Base-by-base conservation (phyloP, 2,797 vertebrate genomes). In the Cyclura pinguis region DNA sequence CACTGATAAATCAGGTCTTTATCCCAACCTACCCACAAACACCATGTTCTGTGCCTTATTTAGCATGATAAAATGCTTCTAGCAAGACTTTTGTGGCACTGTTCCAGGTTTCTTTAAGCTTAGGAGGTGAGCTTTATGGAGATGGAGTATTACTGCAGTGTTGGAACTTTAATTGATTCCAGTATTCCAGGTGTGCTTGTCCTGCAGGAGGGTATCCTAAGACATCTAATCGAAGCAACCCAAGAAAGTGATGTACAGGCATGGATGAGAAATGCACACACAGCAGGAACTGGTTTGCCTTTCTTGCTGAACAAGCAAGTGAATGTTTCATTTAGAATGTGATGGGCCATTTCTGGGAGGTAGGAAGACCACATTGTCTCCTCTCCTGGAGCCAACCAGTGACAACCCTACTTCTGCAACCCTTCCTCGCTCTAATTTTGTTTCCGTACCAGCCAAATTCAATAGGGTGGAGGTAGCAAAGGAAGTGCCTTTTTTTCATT, bases 111-210 rank as follows among this genome's bases (percentile, higher is more conserved):
- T 77, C n/a, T 77, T 78, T 42, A 64, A 50, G 74, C 57, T 87
- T 50, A 50, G 74, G 38, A 22, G 74, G 74, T 42, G 52, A 78
- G 29, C 74, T 78, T 77, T 74, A 62, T 64, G 74, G 38, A 87
- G 57, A 47, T 7, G 47, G 83, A 84, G 38, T 69, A 69, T 47
- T 42, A 78, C 50, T 13, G 38, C 47, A 42, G 57, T 29, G 57
- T 16, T 86, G 73, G 74, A 62, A 62, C 27, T 62, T 86, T 86
- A 86, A 86, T 62, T 78, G 57, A 87, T 78, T 87, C 74, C 74
- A 87, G 85, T 47, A 57, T 52, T 52, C 42, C 59, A 64, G 57
- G 57, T 87, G 59, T 67, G 76, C 13, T 18, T 80, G 57, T 78
- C 29, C 64, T 22, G 85, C 4, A 29, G 16, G 55, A 16, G 4